Percentiles rank a stretch among this genome's conserved stretches.
Evolutionary conservation across 2,797 vertebrate genomes (phyloP).

Genomic region (Eremophila alpestris): DNA sequence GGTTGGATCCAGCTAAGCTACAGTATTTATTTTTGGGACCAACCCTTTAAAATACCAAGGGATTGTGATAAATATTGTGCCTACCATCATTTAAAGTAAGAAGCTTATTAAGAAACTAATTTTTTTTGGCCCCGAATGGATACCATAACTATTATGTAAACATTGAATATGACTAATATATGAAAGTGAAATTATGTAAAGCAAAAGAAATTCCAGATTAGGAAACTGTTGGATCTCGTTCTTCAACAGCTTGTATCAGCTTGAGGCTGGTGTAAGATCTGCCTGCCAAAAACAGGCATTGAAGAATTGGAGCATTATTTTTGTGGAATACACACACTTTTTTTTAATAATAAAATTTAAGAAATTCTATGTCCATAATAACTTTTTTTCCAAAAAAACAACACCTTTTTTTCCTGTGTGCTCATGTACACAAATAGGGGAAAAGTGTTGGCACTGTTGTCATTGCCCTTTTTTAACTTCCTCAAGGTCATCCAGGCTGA

Average conservation of each 20-base stretch:
- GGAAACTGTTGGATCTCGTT: neutral
- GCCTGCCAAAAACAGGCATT: neutral
- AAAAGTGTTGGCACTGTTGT: accelerated
- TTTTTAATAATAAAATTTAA: neutral
- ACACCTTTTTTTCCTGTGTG: neutral
- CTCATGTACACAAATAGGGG: neutral
- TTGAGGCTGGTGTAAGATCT: neutral
- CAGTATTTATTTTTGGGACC: neutral
- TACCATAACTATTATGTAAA: neutral
- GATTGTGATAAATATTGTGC: neutral
- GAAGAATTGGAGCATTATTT: neutral
- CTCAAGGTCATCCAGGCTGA: neutral
- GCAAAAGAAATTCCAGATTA: neutral
- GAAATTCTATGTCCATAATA: neutral
- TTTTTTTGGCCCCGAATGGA: neutral
- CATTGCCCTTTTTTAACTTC: neutral
- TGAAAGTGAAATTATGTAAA: neutral
- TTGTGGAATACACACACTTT: neutral
- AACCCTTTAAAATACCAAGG: neutral
- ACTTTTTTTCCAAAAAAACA: neutral
- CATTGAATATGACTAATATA: neutral
- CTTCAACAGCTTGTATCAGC: neutral
- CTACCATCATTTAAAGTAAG: neutral
- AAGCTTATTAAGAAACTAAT: neutral
- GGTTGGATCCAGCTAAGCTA: neutral